Conservation (phyloP, 2,113 vertebrate species). For the Steatornis caripensis region DNA sequence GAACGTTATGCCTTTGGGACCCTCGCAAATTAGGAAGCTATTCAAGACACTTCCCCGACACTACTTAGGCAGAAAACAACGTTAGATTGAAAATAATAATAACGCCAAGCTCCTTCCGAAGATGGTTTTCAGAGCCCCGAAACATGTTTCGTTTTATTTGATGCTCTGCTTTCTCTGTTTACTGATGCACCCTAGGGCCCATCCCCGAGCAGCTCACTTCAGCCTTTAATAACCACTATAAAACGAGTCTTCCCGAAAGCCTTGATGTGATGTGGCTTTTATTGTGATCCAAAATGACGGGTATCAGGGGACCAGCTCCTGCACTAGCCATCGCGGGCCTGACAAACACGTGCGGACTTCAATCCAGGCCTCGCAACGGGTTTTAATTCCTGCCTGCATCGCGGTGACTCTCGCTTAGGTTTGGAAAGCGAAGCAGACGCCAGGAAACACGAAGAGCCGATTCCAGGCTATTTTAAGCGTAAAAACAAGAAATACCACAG, state of each 20-base stretch:
- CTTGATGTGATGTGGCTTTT: neutral
- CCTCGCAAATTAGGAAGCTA: neutral
- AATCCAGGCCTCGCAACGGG: neutral
- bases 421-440: neutral
- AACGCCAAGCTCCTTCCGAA: neutral
- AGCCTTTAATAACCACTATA: neutral
- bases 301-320: neutral
- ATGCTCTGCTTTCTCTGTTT: neutral
- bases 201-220: neutral
- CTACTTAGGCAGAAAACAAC: neutral
- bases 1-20: neutral
- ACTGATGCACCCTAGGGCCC: neutral
- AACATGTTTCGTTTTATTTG: neutral
- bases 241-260: neutral
- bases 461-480: neutral
- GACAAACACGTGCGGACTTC: neutral
- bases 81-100: neutral
- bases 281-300: neutral
- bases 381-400: neutral
- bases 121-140: neutral
- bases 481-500: slow-evolving; percentile 8
- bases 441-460: neutral
- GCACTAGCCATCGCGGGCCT: neutral
- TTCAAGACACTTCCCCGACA: neutral
- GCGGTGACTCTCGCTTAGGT: neutral